These are phyloP conservation scores for Pammene aurita DNA, from an alignment of 2,888 invertebrate species.

Conservation along the genomic window DNA sequence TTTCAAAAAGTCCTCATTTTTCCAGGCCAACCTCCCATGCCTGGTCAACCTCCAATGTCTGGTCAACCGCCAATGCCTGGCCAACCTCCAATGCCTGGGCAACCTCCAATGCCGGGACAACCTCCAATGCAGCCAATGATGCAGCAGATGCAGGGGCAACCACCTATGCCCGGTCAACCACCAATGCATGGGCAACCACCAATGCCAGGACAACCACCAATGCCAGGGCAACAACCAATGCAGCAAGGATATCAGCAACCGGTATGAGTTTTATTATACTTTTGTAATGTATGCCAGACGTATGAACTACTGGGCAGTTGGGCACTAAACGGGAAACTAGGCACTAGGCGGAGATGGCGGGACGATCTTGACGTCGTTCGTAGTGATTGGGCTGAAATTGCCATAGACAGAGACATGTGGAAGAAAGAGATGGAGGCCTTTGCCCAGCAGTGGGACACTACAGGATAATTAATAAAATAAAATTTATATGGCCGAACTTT, in stretches of 20 bases:
- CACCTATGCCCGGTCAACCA: slow-evolving; percentile 48
- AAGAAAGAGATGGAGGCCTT: no score
- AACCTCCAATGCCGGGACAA: slow-evolving; percentile 50
- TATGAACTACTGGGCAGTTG: no score
- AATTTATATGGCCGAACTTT: no score
- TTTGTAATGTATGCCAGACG: no score
- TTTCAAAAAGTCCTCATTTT: background rate
- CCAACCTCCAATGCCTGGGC: slow-evolving; percentile 47
- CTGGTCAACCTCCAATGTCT: slow-evolving; percentile 50
- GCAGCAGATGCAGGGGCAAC: slow-evolving; percentile 25
- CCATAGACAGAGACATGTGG: no score
- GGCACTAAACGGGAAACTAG: no score
- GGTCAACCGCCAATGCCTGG: slow-evolving; percentile 46
- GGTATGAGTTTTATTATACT: background rate
- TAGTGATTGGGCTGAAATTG: no score
- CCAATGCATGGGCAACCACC: slow-evolving; percentile 48
- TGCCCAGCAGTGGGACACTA: no score
- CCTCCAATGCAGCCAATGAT: slow-evolving; percentile 25
- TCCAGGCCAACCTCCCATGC: slow-evolving; percentile 45
- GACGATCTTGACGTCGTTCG: no score
- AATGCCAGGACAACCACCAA: slow-evolving; percentile 42
- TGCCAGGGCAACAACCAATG: slow-evolving; percentile 48
- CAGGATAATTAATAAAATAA: no score
- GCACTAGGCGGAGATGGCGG: no score
- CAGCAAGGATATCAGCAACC: slow-evolving; percentile 45